Evolutionary conservation across 2,113 vertebrate species (phyloP), one percentile per base, ranked within the genome.

Genomic region (Forbesichthys papilliferus): DNA sequence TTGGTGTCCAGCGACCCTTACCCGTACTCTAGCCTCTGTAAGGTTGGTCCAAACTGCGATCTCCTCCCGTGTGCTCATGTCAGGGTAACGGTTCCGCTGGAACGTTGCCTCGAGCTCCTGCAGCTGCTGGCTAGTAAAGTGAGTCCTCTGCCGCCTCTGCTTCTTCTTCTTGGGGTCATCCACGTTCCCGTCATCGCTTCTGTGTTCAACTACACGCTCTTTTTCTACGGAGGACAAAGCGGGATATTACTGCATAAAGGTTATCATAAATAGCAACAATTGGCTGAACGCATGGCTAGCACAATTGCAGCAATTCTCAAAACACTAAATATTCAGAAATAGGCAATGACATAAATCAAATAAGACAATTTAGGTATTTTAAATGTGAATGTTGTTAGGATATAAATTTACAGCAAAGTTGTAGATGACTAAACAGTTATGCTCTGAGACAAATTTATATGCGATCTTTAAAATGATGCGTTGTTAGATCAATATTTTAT

Each of bases 31-130:
- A 49, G 98, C 96, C 88, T 99, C 98, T 0, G 98, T 99, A 82
- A 99, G 95, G 90, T 99, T 99, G 87, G 97, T 99, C 98, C 98
- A 99, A 59, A 99, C 97, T 0, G 98, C 96, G 78, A 99, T 99
- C 91, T 99, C 98, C 91, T 99, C 98, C 71, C 98, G 69, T 91
- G 96, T 98, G 89, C 96, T 98, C 98, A 99, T 99, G 86, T 99
- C 98, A 1, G 98, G 98, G 83, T 99, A 99, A 70, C 98, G 96
- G 89, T 99, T 99, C 82, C 98, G 80, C 89, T 99, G 98, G 88
- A 99, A 99, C 14, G 98, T 99, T 82, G 96, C 94, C 67, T 99
- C 98, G 79, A 99, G 94, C 91, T 99, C 98, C 84, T 99, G 98
- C 72, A 99, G 89, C 92, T 99, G 98, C 85, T 98, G 97, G 90